Evolutionary conservation across 2,113 vertebrate species (phyloP), one percentile per base, ranked within the genome.

Genomic region (Oenanthe oenanthe): DNA sequence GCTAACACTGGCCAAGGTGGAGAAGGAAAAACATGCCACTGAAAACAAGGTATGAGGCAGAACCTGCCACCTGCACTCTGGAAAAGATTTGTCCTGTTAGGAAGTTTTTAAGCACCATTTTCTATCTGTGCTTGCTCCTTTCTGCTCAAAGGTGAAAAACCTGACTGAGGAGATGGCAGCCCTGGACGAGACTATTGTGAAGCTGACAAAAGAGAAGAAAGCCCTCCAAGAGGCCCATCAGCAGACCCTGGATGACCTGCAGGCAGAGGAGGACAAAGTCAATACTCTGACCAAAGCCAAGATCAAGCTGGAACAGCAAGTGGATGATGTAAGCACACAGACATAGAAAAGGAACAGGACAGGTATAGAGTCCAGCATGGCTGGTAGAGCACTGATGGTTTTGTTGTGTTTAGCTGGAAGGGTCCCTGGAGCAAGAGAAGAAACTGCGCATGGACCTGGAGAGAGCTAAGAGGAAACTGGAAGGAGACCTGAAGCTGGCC

Each of bases 161-260:
- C 34, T 60, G 22, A 60, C 57, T 4, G 57, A 60, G 34, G 57
- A 60, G 24, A 60, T 98, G 98, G 91, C 98, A n/a, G 96, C 97
- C 3, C 89, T 98, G 77, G 99, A 99, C 1, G 99, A 86, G 76
- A 98, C 61, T 16, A 99, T 98, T 2, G 97, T 95, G 32, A 99
- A 99, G 85, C 96, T 99, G 93, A 98, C 98, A 20, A 87, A 87
- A 78, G 84, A 87, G 85, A 98, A 98, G 97, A 98, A 98, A 84
- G 97, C 97, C 74, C 97, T 98, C 79, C 98, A 98, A 56, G 98
- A 98, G 91, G 96, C 97, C 9, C 89, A 92, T 86, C 89, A 92
- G 76, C 89, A 92, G 28, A 92, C 89, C 17, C 76, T 91, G 68
- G 89, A 91, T 73, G 89, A 91, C 60, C 53, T 91, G 65, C 65